These are phyloP conservation scores for Caenorhabditis sp. DNA, from an alignment of 2,888 invertebrate species.

Conservation along the genomic window DNA sequence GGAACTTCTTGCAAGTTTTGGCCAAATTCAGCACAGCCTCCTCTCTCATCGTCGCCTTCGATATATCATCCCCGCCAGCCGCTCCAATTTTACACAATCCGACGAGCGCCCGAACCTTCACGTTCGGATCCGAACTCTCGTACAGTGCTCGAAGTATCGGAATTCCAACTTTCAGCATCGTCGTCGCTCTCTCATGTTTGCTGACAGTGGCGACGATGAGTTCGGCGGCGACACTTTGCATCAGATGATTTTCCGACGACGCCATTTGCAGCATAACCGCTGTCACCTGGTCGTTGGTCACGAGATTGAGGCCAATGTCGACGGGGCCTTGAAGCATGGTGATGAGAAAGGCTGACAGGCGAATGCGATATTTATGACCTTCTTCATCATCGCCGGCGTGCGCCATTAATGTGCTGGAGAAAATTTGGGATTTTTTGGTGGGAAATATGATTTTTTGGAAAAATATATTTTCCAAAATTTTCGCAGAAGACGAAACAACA, in stretches of 20 bases:
- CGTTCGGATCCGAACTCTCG: slow-evolving; percentile 86
- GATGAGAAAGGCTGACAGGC: slow-evolving; percentile 75
- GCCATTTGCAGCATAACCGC: slow-evolving; percentile 98
- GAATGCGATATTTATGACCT: slow-evolving; percentile 54
- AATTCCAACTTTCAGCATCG: slow-evolving; percentile 80
- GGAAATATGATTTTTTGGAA: too few species aligned
- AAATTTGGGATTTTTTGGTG: too few species aligned
- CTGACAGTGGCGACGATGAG: slow-evolving; percentile 94
- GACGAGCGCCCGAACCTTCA: slow-evolving; percentile 78
- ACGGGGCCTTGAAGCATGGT: slow-evolving; percentile 86
- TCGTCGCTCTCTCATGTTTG: slow-evolving; percentile 93
- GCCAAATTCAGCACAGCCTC: slow-evolving; percentile 90
- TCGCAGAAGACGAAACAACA: too few species aligned
- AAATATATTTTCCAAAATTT: too few species aligned
- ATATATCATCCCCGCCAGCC: slow-evolving; percentile 92
- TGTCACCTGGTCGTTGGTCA: slow-evolving; percentile 81
- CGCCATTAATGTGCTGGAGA: slow-evolving; percentile 56
- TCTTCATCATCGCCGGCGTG: slow-evolving; percentile 38
- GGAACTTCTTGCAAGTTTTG: slow-evolving; percentile 85
- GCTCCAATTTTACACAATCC: slow-evolving; percentile 92
- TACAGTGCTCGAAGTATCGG: slow-evolving; percentile 92
- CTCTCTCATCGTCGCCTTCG: slow-evolving; percentile 91
- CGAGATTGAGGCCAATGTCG: slow-evolving; percentile 84
- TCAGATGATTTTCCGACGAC: slow-evolving; percentile 85
- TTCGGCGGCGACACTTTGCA: slow-evolving; percentile 90